Percentiles rank a stretch among this genome's conserved stretches.
phyloP scores from a whole-genome alignment of 2,113 vertebrate genomes.

The Rhabdomys dilectus region DNA sequence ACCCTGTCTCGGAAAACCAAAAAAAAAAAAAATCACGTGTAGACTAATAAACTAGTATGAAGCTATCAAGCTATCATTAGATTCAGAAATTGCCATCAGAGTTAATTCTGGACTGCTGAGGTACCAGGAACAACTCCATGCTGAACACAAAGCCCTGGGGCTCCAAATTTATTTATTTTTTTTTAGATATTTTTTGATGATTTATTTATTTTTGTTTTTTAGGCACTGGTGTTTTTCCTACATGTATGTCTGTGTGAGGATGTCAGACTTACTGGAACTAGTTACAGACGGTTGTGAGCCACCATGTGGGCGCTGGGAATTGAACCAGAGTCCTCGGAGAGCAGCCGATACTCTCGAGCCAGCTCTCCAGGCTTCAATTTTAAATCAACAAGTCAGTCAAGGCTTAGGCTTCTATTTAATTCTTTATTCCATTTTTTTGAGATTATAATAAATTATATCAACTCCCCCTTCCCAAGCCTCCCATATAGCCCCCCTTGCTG shows the following conservation, averaged over 20 bases:
- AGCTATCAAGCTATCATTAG: background rate
- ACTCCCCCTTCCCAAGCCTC: background rate
- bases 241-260: too few relatives aligned
- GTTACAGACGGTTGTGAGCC: too few relatives aligned
- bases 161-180: background rate
- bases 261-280: too few relatives aligned
- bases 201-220: too few relatives aligned
- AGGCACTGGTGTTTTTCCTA: too few relatives aligned
- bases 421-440: background rate
- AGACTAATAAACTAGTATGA: background rate
- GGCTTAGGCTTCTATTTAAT: background rate
- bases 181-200: too few relatives aligned
- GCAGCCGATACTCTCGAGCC: too few relatives aligned
- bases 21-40: too few relatives aligned
- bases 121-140: background rate
- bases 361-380: background rate
- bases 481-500: background rate
- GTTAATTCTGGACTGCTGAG: background rate
- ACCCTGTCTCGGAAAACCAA: too few relatives aligned
- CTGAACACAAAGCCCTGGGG: background rate
- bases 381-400: background rate
- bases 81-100: background rate
- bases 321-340: too few relatives aligned
- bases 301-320: too few relatives aligned
- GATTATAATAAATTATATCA: background rate